phyloP scores from a whole-genome alignment of 2,113 vertebrate genomes.

The Takifugu flavidus region DNA sequence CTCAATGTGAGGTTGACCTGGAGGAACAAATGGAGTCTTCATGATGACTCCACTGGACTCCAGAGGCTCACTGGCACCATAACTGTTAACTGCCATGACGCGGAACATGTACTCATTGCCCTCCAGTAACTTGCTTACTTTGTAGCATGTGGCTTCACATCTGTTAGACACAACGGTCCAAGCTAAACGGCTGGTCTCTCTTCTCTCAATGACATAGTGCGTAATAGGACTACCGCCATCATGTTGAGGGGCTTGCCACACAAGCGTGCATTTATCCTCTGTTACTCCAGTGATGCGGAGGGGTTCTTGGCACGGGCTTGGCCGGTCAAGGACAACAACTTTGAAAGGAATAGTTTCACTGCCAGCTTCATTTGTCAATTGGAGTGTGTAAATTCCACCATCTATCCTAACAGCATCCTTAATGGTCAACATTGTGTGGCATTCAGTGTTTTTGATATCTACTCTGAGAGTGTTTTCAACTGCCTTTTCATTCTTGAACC shows the following conservation, averaged over 20 bases:
- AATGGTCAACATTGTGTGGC: slow-evolving; percentile 84
- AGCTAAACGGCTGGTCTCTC: slow-evolving; percentile 94
- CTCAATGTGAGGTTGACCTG: slow-evolving; percentile 85
- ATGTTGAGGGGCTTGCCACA: slow-evolving; percentile 87
- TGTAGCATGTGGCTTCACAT: slow-evolving; percentile 84
- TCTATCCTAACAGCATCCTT: slow-evolving; percentile 91
- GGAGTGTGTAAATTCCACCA: slow-evolving; percentile 86
- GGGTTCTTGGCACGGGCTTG: slow-evolving; percentile 87
- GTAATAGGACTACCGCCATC: slow-evolving; percentile 88
- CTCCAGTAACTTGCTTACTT: slow-evolving; percentile 94
- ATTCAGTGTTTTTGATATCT: slow-evolving; percentile 91
- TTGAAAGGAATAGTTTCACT: slow-evolving; percentile 86
- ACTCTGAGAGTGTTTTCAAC: slow-evolving; percentile 87
- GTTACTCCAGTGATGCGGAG: slow-evolving; percentile 87
- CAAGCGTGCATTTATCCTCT: slow-evolving; percentile 87
- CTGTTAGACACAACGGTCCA: slow-evolving; percentile 91
- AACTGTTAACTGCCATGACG: slow-evolving; percentile 94
- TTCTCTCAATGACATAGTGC: slow-evolving; percentile 92
- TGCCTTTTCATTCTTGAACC: slow-evolving; percentile 90
- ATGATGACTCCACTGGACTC: slow-evolving; percentile 86
- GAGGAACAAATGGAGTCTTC: slow-evolving; percentile 91
- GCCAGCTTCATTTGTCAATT: slow-evolving; percentile 88
- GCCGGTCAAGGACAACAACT: slow-evolving; percentile 91
- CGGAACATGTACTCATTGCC: slow-evolving; percentile 97
- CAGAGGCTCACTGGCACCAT: slow-evolving; percentile 87